Conservation (phyloP, 2,797 vertebrate species). For the Leptatherina wallacei region DNA sequence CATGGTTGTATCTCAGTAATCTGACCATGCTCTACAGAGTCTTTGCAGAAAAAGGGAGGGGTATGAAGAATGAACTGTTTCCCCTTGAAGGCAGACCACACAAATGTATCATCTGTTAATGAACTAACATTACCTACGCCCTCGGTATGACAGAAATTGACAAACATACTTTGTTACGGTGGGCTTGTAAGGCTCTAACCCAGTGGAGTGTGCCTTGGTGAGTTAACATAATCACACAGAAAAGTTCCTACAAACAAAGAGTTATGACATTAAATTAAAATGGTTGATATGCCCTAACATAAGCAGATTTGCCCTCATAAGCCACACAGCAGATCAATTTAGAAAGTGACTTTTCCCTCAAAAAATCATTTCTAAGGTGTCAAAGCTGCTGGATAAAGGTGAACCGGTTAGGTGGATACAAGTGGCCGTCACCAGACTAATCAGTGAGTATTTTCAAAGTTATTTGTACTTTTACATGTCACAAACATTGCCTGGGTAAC, state of each 20-base stretch:
- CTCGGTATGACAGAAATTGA: neutral
- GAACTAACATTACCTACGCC: neutral
- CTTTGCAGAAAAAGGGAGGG: constrained; percentile 23
- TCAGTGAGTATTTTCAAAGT: constrained; percentile 27
- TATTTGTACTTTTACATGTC: constrained; percentile 34
- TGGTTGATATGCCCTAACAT: neutral
- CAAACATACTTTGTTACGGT: neutral
- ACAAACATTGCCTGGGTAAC: constrained; percentile 36
- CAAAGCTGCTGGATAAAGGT: constrained; percentile 22
- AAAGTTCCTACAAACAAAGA: constrained; percentile 1
- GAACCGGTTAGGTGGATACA: constrained; percentile 8
- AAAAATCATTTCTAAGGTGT: constrained; percentile 14
- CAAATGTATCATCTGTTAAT: neutral
- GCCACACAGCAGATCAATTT: constrained; percentile 5
- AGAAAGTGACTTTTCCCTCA: neutral
- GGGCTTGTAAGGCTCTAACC: neutral
- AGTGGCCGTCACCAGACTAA: constrained; percentile 9
- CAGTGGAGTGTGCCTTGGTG: neutral
- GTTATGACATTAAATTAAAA: constrained; percentile 10
- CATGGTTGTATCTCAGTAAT: constrained; percentile 36
- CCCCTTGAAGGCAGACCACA: neutral
- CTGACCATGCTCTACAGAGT: constrained; percentile 27
- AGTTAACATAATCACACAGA: constrained; percentile 12
- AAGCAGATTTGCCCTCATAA: constrained; percentile 23
- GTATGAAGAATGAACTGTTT: constrained; percentile 13